Percentiles rank a stretch among this genome's conserved stretches.
These are phyloP conservation scores for Nesospiza acunhae DNA, from an alignment of 2,113 vertebrate genomes.

Conservation along the genomic window DNA sequence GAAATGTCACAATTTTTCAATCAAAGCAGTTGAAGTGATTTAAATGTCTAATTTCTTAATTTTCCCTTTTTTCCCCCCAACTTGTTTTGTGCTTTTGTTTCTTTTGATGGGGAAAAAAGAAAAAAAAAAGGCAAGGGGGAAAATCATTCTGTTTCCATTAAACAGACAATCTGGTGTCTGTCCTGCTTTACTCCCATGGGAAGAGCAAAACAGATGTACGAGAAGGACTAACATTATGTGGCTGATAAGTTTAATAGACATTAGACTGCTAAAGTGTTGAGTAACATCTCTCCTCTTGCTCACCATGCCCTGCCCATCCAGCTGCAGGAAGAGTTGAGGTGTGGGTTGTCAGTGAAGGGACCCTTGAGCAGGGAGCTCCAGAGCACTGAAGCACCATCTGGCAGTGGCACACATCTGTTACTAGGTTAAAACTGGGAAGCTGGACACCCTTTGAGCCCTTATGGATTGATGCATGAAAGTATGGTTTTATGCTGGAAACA, in stretches of 20 bases:
- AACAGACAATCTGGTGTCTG: background rate
- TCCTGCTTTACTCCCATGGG: background rate
- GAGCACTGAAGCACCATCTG: background rate
- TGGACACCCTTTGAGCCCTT: background rate
- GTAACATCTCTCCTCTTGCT: background rate
- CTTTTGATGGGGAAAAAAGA: background rate
- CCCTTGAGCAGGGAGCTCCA: background rate
- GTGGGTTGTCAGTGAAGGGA: rapidly evolving
- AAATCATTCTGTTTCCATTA: background rate
- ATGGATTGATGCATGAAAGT: background rate
- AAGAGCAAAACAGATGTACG: background rate
- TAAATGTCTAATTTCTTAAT: background rate
- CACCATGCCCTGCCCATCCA: background rate
- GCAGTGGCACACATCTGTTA: background rate
- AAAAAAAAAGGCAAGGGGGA: background rate
- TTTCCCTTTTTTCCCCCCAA: rapidly evolving
- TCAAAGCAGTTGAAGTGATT: background rate
- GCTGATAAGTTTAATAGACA: background rate
- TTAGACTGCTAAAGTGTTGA: background rate
- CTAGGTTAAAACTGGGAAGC: background rate
- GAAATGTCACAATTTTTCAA: background rate
- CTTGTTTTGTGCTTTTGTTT: background rate
- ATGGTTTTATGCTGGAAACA: background rate
- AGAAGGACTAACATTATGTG: background rate
- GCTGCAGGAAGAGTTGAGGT: background rate